phyloP scores from a whole-genome alignment of 37 sponge, comb jelly and placozoan species.

The Crambe crambe region DNA sequence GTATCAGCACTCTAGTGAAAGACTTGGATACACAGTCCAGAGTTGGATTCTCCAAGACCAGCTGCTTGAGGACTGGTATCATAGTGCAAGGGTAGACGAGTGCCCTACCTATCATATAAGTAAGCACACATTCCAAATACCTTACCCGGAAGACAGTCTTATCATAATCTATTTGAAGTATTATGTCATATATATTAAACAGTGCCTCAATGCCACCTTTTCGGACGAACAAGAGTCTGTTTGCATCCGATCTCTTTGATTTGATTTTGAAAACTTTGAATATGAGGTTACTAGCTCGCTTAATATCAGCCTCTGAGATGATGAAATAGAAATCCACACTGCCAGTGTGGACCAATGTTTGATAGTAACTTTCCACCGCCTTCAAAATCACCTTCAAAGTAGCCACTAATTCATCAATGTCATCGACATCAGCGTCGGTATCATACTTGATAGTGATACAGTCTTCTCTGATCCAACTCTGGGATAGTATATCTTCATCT shows the following conservation, averaged over 20 bases:
- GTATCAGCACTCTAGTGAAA: neutral
- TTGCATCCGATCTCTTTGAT: neutral
- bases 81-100: neutral
- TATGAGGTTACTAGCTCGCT: neutral
- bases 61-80: neutral
- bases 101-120: neutral
- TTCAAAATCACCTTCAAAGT: no score
- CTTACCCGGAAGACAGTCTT: neutral
- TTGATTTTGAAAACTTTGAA: neutral
- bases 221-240: neutral
- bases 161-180: neutral
- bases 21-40: neutral
- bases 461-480: neutral
- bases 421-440: neutral
- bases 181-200: no score
- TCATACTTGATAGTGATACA: neutral
- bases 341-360: neutral
- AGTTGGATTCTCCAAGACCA: neutral
- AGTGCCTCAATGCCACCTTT: neutral
- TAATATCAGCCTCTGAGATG: neutral
- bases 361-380: neutral
- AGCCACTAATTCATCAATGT: neutral
- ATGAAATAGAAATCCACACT: neutral
- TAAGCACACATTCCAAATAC: neutral
- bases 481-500: neutral